Base-by-base conservation (phyloP, 2,888 invertebrate species). In the Abrostola tripartita region DNA sequence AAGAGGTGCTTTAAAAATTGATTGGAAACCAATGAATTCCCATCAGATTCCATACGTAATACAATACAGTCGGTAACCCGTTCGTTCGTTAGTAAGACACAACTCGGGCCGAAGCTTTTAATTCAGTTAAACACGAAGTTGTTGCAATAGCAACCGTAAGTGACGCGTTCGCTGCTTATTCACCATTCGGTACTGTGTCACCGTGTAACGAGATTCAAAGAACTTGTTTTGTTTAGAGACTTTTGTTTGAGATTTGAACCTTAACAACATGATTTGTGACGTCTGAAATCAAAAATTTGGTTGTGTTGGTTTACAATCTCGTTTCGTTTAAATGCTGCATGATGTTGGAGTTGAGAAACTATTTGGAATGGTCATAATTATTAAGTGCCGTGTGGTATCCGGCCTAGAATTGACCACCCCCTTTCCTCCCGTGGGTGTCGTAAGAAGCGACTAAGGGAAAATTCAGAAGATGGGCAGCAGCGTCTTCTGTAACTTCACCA, bases 11-110 rank as follows among this genome's bases (percentile, higher is more conserved):
- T 53, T 53, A 53, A 57, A 11, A n/a, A 14, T 40, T 40, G 4
- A 0, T 6, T 14, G 9, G 40, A 41, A 42, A 24, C 36, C 11
- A 7, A 44, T 37, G 35, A 49, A 60, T 65, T 10, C 37, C 63
- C 11, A 65, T 72, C 37, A 35, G 9, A 24, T 24, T 24, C 4
- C 11, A 81, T 65, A 87, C 73, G 73, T 83, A 88, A 88, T 84
- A 65, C 36, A 38, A 5, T 72, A 36, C 52, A 49, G 67, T 41
- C 53, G 51, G 67, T 65, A 71, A 65, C 62, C 60, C 65, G 86
- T 87, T 82, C 88, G 88, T 91, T 92, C 92, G 88, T 92, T 91
- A 92, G 90, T 78, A 85, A 89, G 88, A 88, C 82, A 86, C 87
- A 86, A 88, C 87, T 87, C 85, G 62, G 74, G 82, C 79, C 78